phyloP scores from a whole-genome alignment of 2,888 invertebrate genomes.

The Drosophila melanosoma region DNA sequence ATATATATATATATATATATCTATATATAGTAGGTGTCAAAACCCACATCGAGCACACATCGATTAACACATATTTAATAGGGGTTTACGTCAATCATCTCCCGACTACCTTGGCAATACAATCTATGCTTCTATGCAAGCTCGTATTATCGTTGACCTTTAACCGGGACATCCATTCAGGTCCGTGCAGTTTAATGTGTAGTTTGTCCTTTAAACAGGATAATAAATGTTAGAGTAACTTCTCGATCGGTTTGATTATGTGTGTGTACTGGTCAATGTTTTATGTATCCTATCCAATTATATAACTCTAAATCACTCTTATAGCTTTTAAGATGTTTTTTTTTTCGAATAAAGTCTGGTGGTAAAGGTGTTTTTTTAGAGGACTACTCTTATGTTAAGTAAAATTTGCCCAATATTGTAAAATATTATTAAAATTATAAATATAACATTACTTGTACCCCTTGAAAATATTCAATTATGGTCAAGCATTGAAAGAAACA shows the following conservation, averaged over 20 bases:
- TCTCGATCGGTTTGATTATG: constrained; percentile 12
- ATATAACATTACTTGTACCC: background rate
- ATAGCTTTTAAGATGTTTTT: background rate
- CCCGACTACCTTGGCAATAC: constrained; percentile 86
- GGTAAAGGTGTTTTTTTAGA: too few relatives aligned
- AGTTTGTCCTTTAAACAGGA: constrained; percentile 78
- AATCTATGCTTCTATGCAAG: constrained; percentile 91
- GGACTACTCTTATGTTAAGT: background rate
- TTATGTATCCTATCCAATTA: background rate
- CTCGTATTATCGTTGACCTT: constrained; percentile 87
- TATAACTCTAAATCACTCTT: background rate
- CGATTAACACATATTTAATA: constrained; percentile 32
- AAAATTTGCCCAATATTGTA: background rate
- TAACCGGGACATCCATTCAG: constrained; percentile 89
- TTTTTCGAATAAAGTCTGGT: background rate
- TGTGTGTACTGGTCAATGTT: background rate
- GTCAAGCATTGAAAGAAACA: background rate
- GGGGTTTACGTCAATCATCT: constrained; percentile 14
- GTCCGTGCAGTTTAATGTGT: constrained; percentile 85
- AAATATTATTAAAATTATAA: background rate
- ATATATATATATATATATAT: constrained; percentile 5
- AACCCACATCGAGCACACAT: constrained; percentile 44
- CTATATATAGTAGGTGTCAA: constrained; percentile 2
- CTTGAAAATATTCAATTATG: background rate
- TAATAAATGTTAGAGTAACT: constrained; percentile 26